A percentile compares a stretch with the other conserved stretches of the same genome.
Conservation (phyloP, 2,797 vertebrate species). For the Amblyopsis hoosieri region DNA sequence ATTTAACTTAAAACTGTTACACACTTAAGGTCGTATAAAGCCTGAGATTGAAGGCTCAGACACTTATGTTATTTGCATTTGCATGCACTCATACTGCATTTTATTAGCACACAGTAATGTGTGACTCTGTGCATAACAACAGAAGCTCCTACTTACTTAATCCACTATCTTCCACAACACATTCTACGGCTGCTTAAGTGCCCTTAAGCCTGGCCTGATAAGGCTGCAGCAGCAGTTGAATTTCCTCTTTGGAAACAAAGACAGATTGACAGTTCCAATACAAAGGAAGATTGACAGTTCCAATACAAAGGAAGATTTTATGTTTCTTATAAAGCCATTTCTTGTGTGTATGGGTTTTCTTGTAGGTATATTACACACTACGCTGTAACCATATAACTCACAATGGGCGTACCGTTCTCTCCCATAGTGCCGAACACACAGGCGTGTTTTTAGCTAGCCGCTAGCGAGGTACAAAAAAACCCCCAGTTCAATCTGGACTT, state of each 20-base stretch:
- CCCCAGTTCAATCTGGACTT: conserved; percentile 8
- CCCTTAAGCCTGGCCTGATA: conserved; percentile 36
- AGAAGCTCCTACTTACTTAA: conserved; percentile 22
- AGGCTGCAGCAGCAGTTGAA: conserved; percentile 26
- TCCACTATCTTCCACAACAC: conserved; percentile 10
- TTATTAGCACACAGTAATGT: background rate
- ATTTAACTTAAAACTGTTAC: no score
- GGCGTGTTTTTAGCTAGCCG: conserved; percentile 10
- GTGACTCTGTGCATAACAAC: conserved; percentile 7
- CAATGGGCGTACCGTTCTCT: background rate
- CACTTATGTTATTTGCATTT: conserved; percentile 13
- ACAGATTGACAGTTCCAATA: no score
- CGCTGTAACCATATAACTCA: background rate
- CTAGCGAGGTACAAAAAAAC: conserved; percentile 3
- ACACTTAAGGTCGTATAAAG: background rate
- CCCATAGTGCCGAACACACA: background rate
- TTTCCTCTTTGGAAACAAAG: conserved; percentile 52
- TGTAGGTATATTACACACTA: background rate
- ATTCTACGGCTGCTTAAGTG: conserved; percentile 32
- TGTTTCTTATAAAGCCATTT: no score
- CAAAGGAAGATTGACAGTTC: no score
- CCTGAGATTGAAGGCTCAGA: conserved; percentile 32
- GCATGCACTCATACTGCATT: background rate
- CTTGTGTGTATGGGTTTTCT: no score
- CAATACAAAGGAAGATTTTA: no score